Evolutionary conservation across 2,113 vertebrate genomes (phyloP), one percentile per base, ranked within the genome.

Genomic region (Gasterosteus aculeatus): DNA sequence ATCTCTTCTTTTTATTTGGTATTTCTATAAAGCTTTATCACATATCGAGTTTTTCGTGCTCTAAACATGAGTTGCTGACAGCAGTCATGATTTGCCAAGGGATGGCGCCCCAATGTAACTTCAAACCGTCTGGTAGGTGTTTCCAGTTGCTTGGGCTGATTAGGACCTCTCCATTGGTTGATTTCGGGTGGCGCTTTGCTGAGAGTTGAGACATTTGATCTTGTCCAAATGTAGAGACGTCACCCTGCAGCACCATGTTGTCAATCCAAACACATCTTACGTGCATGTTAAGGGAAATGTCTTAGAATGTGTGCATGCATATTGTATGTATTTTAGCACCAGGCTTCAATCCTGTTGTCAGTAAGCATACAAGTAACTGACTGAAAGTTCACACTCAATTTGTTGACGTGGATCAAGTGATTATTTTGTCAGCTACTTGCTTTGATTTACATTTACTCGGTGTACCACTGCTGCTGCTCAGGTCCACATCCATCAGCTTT

Each of bases 201-300:
- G n/a, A 63, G 16, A 67, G 49, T 31, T 84, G 62, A 51, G 35
- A 67, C 46, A 39, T 72, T 72, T n/a, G 14, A 46, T 62, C 58
- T 54, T 10, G 3, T 54, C n/a, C 2, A 72, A 59, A 51, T 51
- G 29, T 68, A 38, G 38, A 11, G 66, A 77, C 26, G 44, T 29
- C 26, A 11, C 22, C 41, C 42, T 35, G 61, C 10, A 75, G 75
- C 19, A 46, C 11, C 15, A 12, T 56, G 57, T 18, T 57, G 26
- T 58, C 15, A 47, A 6, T 42, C 19, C 46, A 61, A 57, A 26
- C 19, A 14, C 33, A 57, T 41, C 15, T 18, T 49, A 5, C 68
- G 49, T 10, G 29, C 41, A 31, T 69, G 38, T 15, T 22, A 61
- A 14, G 26, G 16, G 31, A 62, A 56, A 44, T 10, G 19, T 12